phyloP scores from a whole-genome alignment of 1,140 invertebrate species.

The Popillia japonica region DNA sequence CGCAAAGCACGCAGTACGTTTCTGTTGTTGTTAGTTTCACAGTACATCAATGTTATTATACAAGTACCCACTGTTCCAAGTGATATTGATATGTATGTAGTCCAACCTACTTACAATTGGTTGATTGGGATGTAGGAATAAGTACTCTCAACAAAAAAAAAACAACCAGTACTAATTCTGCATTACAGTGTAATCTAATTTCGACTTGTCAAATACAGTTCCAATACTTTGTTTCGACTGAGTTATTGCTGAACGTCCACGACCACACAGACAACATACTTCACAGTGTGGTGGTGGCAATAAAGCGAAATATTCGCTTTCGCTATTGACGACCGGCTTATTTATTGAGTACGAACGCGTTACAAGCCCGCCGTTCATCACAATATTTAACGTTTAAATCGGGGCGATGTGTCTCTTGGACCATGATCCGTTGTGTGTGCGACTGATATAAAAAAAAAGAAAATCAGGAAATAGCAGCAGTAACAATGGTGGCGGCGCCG shows the following conservation, averaged over 20 bases:
- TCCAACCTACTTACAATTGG: too few species aligned
- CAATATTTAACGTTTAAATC: constrained; percentile 26
- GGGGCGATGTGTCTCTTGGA: neutral
- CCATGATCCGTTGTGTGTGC: neutral
- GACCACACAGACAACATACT: neutral
- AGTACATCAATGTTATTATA: too few species aligned
- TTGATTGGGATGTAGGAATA: too few species aligned
- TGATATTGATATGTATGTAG: too few species aligned
- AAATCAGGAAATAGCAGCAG: neutral
- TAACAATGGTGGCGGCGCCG: constrained; percentile 12
- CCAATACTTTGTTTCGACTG: neutral
- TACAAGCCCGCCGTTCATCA: neutral
- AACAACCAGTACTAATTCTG: too few species aligned
- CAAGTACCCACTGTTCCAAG: too few species aligned
- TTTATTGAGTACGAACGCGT: constrained; percentile 17
- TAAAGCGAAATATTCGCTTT: constrained; percentile 24
- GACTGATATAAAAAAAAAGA: neutral
- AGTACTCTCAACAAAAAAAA: too few species aligned
- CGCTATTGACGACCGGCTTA: constrained; percentile 16
- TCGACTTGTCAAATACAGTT: constrained; percentile 11
- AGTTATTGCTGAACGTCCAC: neutral
- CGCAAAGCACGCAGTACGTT: too few species aligned
- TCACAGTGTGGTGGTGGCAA: constrained; percentile 11
- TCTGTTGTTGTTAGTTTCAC: too few species aligned
- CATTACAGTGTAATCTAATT: neutral